A percentile compares a stretch with the other conserved stretches of the same genome.
phyloP scores from a whole-genome alignment of 1,140 invertebrate genomes.

The Chironomus tepperi region DNA sequence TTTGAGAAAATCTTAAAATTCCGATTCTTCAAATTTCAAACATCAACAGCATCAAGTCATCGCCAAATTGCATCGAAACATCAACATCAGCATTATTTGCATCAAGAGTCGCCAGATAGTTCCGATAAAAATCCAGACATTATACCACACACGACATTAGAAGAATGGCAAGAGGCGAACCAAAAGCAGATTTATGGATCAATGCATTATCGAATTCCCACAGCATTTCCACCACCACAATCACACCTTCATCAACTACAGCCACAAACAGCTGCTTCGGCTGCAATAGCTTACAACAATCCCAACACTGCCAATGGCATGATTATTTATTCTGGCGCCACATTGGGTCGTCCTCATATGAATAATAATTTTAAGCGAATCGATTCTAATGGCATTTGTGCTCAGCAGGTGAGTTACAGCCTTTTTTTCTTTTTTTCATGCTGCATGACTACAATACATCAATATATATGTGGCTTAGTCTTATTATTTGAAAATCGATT shows the following conservation, averaged over 20 bases:
- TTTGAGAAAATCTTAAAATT: too few species aligned
- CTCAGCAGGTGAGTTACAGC: neutral
- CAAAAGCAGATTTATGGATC: constrained; percentile 20
- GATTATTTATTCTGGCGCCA: constrained; percentile 25
- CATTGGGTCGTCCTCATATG: constrained; percentile 22
- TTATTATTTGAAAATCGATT: too few species aligned
- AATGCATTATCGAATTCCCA: constrained; percentile 22
- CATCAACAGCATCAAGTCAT: neutral
- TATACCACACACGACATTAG: constrained; percentile 52
- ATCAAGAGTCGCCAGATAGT: constrained; percentile 41
- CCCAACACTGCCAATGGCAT: neutral
- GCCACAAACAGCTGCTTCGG: constrained; percentile 12
- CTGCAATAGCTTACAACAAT: constrained; percentile 18
- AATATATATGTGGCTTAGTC: too few species aligned
- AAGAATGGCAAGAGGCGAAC: constrained; percentile 20
- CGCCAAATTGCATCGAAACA: too few species aligned
- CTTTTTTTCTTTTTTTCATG: neutral
- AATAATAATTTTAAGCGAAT: constrained; percentile 23
- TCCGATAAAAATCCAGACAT: constrained; percentile 63
- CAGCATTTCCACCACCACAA: constrained; percentile 23
- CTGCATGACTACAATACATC: too few species aligned
- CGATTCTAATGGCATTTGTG: constrained; percentile 11
- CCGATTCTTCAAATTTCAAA: too few species aligned
- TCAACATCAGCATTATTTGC: neutral
- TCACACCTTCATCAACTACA: constrained; percentile 17